These are phyloP conservation scores for Ariolimax columbianus DNA, from an alignment of 2,888 invertebrate genomes.

Conservation along the genomic window DNA sequence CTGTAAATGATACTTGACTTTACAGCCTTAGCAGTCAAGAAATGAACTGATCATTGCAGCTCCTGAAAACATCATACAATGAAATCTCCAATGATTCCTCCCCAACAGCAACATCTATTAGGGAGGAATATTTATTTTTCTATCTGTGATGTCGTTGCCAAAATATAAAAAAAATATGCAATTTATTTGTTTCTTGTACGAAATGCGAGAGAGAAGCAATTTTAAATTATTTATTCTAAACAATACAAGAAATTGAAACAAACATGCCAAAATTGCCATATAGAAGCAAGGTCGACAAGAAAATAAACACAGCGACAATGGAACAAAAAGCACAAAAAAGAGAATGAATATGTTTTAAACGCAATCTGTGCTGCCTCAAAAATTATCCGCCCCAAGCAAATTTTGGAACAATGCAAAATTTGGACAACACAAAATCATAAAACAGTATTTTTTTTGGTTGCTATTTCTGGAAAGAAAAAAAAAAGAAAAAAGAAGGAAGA, in stretches of 20 bases:
- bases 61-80: no score
- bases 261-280: background rate
- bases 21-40: no score
- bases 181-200: background rate
- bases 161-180: background rate
- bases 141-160: background rate
- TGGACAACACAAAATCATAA: background rate
- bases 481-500: no score
- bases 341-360: conserved; percentile 10
- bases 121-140: background rate
- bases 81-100: no score
- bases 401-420: background rate
- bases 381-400: no score
- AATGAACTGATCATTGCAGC: no score
- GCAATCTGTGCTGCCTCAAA: conserved; percentile 33
- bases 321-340: background rate
- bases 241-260: background rate
- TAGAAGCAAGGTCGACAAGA: background rate
- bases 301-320: background rate
- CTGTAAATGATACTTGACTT: no score
- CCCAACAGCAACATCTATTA: no score
- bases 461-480: conserved; percentile 11
- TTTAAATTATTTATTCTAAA: background rate
- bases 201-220: background rate
- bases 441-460: conserved; percentile 8